These are phyloP conservation scores for Turritopsis rubra DNA, from an alignment of 30 jellyfish, hydroid and myxozoan species.

Conservation along the genomic window DNA sequence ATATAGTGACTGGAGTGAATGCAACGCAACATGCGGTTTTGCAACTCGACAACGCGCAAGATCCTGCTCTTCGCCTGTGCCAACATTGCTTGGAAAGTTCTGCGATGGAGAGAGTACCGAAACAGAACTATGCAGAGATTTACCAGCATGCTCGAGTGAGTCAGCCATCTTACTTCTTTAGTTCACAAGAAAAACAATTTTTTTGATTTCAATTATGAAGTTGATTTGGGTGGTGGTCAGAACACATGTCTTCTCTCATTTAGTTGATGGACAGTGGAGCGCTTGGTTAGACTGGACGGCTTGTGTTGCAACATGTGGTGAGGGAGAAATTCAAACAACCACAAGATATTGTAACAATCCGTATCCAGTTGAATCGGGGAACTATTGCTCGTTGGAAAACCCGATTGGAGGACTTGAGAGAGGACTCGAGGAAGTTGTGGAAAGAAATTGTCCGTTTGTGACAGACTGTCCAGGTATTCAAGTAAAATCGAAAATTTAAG, in stretches of 20 bases:
- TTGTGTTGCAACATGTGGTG: not conserved
- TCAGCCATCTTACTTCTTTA: not conserved
- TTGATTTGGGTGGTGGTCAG: not conserved
- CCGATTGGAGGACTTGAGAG: not conserved
- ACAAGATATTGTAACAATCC: not conserved
- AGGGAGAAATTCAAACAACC: not conserved
- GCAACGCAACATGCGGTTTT: conserved; percentile 83
- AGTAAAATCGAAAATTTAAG: not conserved
- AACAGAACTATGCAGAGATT: not conserved
- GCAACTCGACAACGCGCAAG: conserved; percentile 55
- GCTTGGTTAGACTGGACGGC: not conserved
- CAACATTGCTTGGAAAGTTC: conserved; percentile 64
- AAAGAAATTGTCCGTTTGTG: not conserved
- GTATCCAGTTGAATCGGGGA: not conserved
- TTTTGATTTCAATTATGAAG: not conserved
- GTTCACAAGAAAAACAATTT: too few relatives aligned
- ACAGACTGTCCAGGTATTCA: not conserved
- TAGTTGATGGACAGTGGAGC: not conserved
- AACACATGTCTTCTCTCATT: not conserved
- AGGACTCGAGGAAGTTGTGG: not conserved
- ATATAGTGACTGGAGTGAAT: conserved; percentile 75
- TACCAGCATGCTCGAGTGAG: not conserved
- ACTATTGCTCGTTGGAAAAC: not conserved
- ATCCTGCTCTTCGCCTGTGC: conserved; percentile 58
- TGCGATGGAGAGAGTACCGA: conserved; percentile 70